Percentiles rank a stretch among this genome's conserved stretches.
Conservation (phyloP, 2,797 vertebrate species). For the Rhincodon typus region DNA sequence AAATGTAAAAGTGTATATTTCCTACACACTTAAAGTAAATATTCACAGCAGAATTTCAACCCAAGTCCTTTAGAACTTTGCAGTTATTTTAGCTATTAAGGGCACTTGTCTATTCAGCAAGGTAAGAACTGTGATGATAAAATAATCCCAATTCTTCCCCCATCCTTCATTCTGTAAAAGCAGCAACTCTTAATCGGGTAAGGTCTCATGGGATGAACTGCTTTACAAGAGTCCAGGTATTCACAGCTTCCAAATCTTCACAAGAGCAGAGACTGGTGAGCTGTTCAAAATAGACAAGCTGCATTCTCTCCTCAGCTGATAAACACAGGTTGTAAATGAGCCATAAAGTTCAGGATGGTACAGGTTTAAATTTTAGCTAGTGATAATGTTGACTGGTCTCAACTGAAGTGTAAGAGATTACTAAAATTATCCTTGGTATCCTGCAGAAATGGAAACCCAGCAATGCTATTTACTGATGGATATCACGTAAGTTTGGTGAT, state of each 20-base stretch:
- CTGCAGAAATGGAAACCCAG: neutral
- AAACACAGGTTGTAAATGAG: neutral
- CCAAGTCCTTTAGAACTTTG: neutral
- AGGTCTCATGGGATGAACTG: neutral
- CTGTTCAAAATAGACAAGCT: neutral
- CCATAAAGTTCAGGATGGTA: neutral
- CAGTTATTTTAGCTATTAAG: neutral
- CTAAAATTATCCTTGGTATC: neutral
- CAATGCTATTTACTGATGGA: neutral
- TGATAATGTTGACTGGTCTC: neutral
- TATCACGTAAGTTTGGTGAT: neutral
- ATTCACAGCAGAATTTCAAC: neutral
- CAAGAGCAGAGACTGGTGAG: neutral
- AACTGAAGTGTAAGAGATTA: neutral
- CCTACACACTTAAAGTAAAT: neutral
- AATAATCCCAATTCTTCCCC: neutral
- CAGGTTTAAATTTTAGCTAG: neutral
- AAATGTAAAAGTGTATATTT: neutral
- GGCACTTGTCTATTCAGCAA: neutral
- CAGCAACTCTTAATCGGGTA: neutral
- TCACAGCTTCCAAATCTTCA: neutral
- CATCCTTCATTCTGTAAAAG: neutral
- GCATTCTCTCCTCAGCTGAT: neutral
- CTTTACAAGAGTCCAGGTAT: neutral
- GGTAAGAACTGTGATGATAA: neutral